Conservation (phyloP, 1,140 invertebrate species). For the Euwallacea similis region DNA sequence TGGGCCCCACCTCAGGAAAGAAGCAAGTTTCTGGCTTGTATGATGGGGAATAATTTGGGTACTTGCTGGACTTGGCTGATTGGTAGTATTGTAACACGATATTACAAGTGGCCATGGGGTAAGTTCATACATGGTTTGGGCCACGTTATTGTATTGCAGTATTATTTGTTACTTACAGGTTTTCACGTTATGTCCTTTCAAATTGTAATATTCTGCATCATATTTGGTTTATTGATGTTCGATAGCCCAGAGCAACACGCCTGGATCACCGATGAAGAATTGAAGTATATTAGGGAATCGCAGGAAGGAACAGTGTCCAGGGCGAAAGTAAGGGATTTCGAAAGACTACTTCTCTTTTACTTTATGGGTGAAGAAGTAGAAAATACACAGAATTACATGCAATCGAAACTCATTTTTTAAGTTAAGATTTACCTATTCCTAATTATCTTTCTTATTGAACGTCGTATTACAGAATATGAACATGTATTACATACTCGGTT, state of each 20-base stretch:
- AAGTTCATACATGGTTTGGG: background rate
- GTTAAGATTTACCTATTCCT: background rate
- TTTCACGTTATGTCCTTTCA: slow-evolving; percentile 37
- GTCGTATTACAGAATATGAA: no score
- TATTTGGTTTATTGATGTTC: slow-evolving; percentile 57
- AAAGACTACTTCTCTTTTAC: background rate
- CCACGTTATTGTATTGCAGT: background rate
- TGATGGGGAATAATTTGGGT: slow-evolving; percentile 75
- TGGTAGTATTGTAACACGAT: slow-evolving; percentile 65
- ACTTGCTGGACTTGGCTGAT: slow-evolving; percentile 76
- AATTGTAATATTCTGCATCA: slow-evolving; percentile 23
- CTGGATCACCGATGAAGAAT: slow-evolving; percentile 75
- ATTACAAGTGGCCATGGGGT: slow-evolving; percentile 70
- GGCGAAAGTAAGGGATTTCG: slow-evolving; percentile 51
- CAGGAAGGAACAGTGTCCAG: slow-evolving; percentile 61
- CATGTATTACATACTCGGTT: no score
- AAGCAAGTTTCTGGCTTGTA: slow-evolving; percentile 72
- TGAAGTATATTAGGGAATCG: slow-evolving; percentile 69
- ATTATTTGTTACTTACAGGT: slow-evolving; percentile 24
- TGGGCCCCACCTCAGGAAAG: slow-evolving; percentile 75
- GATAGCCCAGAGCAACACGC: slow-evolving; percentile 75
- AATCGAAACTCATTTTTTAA: background rate
- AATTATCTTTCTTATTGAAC: no score
- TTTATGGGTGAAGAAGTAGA: no score
- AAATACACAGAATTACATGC: no score